A percentile compares a stretch with the other conserved stretches of the same genome.
Evolutionary conservation across 2,113 vertebrate genomes (phyloP).

Genomic region (Cacatua alba): DNA sequence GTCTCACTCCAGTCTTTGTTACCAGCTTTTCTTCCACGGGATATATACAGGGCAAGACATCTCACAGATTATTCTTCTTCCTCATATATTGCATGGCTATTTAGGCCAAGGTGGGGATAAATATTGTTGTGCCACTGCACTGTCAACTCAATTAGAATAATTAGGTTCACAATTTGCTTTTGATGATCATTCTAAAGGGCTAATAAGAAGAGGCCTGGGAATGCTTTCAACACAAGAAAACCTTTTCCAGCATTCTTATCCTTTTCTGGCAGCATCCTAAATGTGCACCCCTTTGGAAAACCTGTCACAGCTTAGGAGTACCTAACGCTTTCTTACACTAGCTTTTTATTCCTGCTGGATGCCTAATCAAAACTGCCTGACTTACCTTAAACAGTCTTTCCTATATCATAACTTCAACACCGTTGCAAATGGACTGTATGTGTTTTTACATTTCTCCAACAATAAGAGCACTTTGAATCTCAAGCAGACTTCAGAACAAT

Average conservation of each 20-base stretch:
- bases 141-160: neutral
- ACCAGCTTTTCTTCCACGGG: neutral
- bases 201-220: neutral
- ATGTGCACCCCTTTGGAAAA: neutral
- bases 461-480: neutral
- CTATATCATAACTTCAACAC: neutral
- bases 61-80: neutral
- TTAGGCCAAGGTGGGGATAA: neutral
- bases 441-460: neutral
- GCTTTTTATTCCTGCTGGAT: neutral
- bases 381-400: neutral
- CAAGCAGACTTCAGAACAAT: neutral
- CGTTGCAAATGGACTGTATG: neutral
- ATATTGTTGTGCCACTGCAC: neutral
- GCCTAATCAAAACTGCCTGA: neutral
- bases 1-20: fast-evolving
- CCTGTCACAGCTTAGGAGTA: neutral
- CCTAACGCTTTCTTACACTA: neutral
- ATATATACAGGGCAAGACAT: neutral
- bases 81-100: neutral
- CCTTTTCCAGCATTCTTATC: neutral
- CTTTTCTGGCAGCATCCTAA: neutral
- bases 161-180: neutral
- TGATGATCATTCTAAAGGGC: neutral
- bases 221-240: neutral